phyloP scores from a whole-genome alignment of 2,113 vertebrate genomes.

The Nestor notabilis region DNA sequence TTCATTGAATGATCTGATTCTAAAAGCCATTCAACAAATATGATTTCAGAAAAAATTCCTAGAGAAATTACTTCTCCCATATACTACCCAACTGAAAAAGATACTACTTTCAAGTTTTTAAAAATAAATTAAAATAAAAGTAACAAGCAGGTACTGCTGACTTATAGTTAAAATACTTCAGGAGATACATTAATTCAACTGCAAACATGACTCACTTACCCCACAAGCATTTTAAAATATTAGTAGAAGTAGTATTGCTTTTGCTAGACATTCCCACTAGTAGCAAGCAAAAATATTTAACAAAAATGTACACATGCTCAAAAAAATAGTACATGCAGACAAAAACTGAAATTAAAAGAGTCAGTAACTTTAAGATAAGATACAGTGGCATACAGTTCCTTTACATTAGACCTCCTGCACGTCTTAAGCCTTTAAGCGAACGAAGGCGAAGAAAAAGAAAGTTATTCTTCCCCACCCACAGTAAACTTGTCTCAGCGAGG shows the following conservation, averaged over 20 bases:
- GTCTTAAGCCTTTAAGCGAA: not conserved
- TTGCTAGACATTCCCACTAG: not conserved
- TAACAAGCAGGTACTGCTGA: not conserved
- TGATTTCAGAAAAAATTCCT: not conserved
- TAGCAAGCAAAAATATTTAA: not conserved
- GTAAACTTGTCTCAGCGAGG: not conserved
- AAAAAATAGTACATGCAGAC: slow-evolving; percentile 9
- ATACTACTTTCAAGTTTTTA: not conserved
- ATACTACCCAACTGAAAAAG: not conserved
- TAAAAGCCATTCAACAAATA: not conserved
- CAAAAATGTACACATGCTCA: not conserved
- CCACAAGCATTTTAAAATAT: slow-evolving; percentile 14
- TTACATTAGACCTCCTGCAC: not conserved
- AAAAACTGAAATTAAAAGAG: not conserved
- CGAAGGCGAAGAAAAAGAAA: not conserved
- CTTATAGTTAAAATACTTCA: not conserved
- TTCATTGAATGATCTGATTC: not conserved
- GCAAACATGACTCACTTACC: slow-evolving; percentile 40
- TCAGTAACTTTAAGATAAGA: not conserved
- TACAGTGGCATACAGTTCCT: slow-evolving; percentile 29
- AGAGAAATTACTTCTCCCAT: not conserved
- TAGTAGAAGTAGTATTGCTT: not conserved
- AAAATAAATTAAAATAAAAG: not conserved
- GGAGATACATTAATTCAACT: not conserved
- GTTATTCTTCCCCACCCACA: not conserved